Evolutionary conservation across 2,888 invertebrate species (phyloP), one percentile per base, ranked within the genome.

Genomic region (Cheilosia soror): DNA sequence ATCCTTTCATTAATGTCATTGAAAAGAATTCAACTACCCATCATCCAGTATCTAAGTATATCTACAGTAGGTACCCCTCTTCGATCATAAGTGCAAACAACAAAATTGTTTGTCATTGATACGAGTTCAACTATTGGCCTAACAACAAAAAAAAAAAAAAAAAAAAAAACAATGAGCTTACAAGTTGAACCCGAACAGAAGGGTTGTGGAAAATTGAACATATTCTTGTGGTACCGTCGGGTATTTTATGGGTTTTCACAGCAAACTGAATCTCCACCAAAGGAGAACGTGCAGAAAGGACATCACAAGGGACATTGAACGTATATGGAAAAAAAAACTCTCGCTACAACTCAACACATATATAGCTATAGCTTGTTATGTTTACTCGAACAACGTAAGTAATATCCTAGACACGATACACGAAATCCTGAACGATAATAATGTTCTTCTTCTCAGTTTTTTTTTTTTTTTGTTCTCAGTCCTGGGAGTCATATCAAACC

Each of bases 241-340:
- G 72, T 60, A 73, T 72, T 79, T 80, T 80, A 80, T 80, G 15
- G 79, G 11, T 63, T 72, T 80, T 55, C 73, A 72, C 58, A 49
- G 79, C 65, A 49, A 57, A 72, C 51, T 44, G 40, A 72, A 49
- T 71, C 29, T 31, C 47, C 55, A 29, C 42, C 37, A 15, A 47
- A n/a, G 31, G 33, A 69, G 31, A 57, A 78, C 69, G 60, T 63
- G 47, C 33, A 9, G 72, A 72, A 58, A 72, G 58, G 65, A 79
- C 63, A 65, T 58, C 31, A 51, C 72, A 31, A 44, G 42, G 58
- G 57, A 79, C 57, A 47, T 47, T 6, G 47, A 60, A 62, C 15
- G 62, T 42, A 47, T 53, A 13, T 27, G 1, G 58, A 63, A 69
- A 27, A 55, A 33, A 42, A 11, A 31, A 55, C 31, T 51, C 25